These are phyloP conservation scores for Antennarius striatus DNA, from an alignment of 2,113 vertebrate species.

Conservation along the genomic window DNA sequence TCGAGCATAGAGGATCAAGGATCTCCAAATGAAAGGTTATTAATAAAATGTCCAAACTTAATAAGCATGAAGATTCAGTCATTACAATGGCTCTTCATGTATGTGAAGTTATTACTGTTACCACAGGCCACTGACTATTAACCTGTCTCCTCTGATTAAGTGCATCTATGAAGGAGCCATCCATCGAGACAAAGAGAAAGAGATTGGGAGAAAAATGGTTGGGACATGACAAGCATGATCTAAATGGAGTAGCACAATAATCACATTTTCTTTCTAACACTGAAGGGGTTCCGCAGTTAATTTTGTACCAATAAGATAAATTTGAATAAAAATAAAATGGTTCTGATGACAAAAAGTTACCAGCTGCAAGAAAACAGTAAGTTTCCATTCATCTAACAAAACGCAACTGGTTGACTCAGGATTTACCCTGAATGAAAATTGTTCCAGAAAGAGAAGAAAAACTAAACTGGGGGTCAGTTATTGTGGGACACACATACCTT, in stretches of 20 bases:
- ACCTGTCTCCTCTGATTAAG: conserved; percentile 65
- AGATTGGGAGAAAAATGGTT: conserved; percentile 30
- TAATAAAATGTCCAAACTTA: conserved; percentile 55
- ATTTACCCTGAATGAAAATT: too few species aligned
- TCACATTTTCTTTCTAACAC: too few species aligned
- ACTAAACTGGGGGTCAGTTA: too few species aligned
- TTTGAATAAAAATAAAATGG: too few species aligned
- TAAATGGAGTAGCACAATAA: background rate
- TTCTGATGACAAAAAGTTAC: too few species aligned
- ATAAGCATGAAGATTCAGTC: conserved; percentile 54
- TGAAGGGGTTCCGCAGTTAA: too few species aligned
- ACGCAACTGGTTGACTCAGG: too few species aligned
- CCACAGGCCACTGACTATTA: conserved; percentile 55
- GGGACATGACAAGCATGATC: conserved; percentile 5
- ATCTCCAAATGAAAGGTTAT: conserved; percentile 45
- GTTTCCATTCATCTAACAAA: too few species aligned
- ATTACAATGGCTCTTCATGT: conserved; percentile 55
- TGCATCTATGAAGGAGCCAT: conserved; percentile 16
- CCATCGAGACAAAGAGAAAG: conserved; percentile 13
- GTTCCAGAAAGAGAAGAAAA: too few species aligned
- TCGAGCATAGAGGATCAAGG: conserved; percentile 21
- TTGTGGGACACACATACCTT: too few species aligned
- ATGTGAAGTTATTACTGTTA: conserved; percentile 62
- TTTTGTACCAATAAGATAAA: too few species aligned
- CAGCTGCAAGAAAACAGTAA: too few species aligned